These are phyloP conservation scores for Colostygia pectinataria DNA, from an alignment of 2,888 invertebrate species.

Conservation along the genomic window DNA sequence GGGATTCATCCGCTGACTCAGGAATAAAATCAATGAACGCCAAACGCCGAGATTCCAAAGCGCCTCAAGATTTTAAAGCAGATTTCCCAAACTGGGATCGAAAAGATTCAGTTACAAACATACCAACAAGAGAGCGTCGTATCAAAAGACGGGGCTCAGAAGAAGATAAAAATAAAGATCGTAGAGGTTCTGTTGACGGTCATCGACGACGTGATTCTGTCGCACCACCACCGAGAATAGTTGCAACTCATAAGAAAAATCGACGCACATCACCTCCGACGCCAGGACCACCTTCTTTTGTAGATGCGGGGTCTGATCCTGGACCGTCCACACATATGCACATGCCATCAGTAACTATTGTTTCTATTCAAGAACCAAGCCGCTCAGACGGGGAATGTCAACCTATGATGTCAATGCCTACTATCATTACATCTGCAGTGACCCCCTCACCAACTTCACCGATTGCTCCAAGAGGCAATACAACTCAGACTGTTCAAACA, in stretches of 20 bases:
- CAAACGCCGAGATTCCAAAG: conserved; percentile 88
- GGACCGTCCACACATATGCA: conserved; percentile 77
- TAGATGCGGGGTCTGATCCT: conserved; percentile 85
- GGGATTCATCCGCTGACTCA: conserved; percentile 94
- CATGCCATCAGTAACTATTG: conserved; percentile 74
- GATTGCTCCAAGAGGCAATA: conserved; percentile 67
- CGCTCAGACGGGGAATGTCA: conserved; percentile 85
- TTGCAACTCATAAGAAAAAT: conserved; percentile 84
- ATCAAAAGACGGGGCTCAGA: conserved; percentile 84
- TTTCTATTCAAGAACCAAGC: conserved; percentile 73
- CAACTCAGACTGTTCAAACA: conserved; percentile 55
- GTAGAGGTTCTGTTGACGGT: conserved; percentile 87
- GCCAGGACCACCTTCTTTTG: conserved; percentile 78
- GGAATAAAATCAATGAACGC: conserved; percentile 90
- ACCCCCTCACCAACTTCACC: conserved; percentile 93
- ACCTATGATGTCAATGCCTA: conserved; percentile 85
- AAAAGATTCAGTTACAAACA: conserved; percentile 84
- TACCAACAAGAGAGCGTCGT: conserved; percentile 73
- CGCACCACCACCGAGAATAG: conserved; percentile 84
- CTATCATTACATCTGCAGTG: conserved; percentile 92
- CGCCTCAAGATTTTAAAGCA: conserved; percentile 85
- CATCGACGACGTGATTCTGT: conserved; percentile 88
- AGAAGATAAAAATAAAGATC: conserved; percentile 76
- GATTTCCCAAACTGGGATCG: conserved; percentile 90
- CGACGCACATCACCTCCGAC: conserved; percentile 69